Conservation (phyloP, 1,140 invertebrate species). For the Agrilus planipennis region DNA sequence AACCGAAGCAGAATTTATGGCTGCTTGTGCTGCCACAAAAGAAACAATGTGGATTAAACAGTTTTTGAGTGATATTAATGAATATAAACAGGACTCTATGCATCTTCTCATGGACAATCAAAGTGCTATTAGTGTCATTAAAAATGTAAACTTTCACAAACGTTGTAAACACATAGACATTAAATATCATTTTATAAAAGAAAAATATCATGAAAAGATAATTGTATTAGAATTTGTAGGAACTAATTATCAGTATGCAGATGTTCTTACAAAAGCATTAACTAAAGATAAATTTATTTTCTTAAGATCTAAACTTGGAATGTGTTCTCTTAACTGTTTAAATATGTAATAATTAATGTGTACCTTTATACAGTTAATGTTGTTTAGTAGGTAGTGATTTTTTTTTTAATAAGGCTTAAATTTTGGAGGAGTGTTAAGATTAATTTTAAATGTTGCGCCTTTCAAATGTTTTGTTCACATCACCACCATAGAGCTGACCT, state of each 20-base stretch:
- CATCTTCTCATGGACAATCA: constrained; percentile 2
- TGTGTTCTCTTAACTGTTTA: too few relatives aligned
- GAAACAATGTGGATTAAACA: constrained; percentile 30
- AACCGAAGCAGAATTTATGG: constrained; percentile 37
- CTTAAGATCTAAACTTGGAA: not conserved
- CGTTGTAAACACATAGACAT: constrained; percentile 21
- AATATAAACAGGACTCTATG: not conserved
- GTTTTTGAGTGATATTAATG: constrained; percentile 14
- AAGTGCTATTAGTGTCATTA: constrained; percentile 23
- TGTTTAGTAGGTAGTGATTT: too few relatives aligned
- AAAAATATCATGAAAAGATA: constrained; percentile 2
- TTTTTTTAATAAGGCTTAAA: too few relatives aligned
- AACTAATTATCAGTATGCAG: not conserved
- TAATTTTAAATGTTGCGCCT: too few relatives aligned
- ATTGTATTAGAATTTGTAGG: not conserved
- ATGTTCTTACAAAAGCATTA: constrained; percentile 5
- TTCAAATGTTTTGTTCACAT: too few relatives aligned
- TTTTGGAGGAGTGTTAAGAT: too few relatives aligned
- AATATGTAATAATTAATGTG: too few relatives aligned
- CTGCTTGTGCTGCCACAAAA: constrained; percentile 30
- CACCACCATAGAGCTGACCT: too few relatives aligned
- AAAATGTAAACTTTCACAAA: constrained; percentile 30
- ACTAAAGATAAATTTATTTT: not conserved
- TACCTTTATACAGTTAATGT: too few relatives aligned
- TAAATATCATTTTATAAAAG: constrained; percentile 11